Percentiles rank a stretch among this genome's conserved stretches.
Evolutionary conservation across 2,888 invertebrate genomes (phyloP).

Genomic region (Trissoscelio sp.): DNA sequence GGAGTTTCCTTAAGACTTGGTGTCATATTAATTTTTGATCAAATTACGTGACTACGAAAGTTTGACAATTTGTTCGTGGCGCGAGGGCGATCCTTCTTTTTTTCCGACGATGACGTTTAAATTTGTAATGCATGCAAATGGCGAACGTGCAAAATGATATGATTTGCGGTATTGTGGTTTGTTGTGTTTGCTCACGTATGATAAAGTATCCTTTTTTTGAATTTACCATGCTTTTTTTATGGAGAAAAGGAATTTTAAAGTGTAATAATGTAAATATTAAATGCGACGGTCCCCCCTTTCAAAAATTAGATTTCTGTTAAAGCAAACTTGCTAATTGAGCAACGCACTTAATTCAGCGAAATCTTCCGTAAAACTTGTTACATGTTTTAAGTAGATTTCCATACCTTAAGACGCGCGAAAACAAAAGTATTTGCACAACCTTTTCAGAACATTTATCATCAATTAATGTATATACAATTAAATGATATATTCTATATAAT

Average conservation of each 20-base stretch:
- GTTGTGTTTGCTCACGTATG: too few relatives aligned
- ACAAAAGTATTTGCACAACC: constrained; percentile 30
- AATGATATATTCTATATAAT: too few relatives aligned
- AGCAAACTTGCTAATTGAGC: constrained; percentile 15
- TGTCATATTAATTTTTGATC: constrained; percentile 56
- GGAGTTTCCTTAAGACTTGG: constrained; percentile 13
- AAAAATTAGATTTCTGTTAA: too few relatives aligned
- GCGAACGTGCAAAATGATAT: constrained; percentile 5
- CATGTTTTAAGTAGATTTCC: constrained; percentile 30
- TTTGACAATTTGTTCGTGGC: constrained; percentile 22
- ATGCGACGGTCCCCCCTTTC: too few relatives aligned
- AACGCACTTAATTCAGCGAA: constrained; percentile 10
- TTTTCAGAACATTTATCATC: constrained; percentile 8
- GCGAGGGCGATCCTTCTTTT: not conserved
- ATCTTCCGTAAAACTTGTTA: constrained; percentile 30
- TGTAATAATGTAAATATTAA: too few relatives aligned
- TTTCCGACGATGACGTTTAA: constrained; percentile 10
- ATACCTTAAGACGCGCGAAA: constrained; percentile 20
- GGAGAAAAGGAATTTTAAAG: too few relatives aligned
- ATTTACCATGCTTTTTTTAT: too few relatives aligned
- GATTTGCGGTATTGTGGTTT: too few relatives aligned
- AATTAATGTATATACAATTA: too few relatives aligned
- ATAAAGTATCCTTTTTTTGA: too few relatives aligned
- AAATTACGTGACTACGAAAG: constrained; percentile 44
- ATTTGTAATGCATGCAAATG: constrained; percentile 41